Base-by-base conservation (phyloP, 1,140 invertebrate species). In the Delia radicum region DNA sequence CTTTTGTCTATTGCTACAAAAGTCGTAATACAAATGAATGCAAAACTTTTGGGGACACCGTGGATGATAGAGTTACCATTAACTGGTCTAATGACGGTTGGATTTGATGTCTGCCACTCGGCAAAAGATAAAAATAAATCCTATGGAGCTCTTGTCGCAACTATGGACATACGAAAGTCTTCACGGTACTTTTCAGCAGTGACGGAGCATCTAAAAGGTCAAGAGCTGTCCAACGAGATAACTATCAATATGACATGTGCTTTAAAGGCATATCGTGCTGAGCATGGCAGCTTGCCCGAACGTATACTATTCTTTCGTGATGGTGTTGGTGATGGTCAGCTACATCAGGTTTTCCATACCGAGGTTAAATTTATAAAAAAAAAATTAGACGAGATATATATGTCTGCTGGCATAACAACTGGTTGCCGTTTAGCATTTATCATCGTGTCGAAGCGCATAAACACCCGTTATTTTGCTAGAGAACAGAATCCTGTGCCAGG, bases 91-190 rank as follows among this genome's bases (percentile, higher is more conserved):
- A 97, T 97, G 95, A 89, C 95, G 2, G 87, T 95, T 33, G 95
- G 95, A 3, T 95, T 94, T 81, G 95, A 97, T 82, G 92, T 95
- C 2, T 95, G 94, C 79, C 94, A 96, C 81, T 93, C 95, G 75
- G 89, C 91, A 5, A 87, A 86, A 6, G 82, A 86, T 21, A 90
- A 89, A 82, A 82, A 86, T 73, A 89, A 89, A 81, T 89, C 90
- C 83, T 91, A 90, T 87, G 91, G 94, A 76, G 89, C 91, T 0
- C 91, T 96, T 87, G 94, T 96, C 0, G 91, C 93, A 0, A 92
- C 93, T 0, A 86, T 93, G 18, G 92, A 96, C 82, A 18, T 79
- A 15, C 3, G 90, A 93, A 79, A 94, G 95, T 77, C 72, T 18
- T 55, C 74, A 4, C 27, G 18, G 27, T 76, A 73, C 27, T 78